Percentiles rank a stretch among this genome's conserved stretches.
Conservation (phyloP, 2,888 invertebrate species). For the Dynastes tityus region DNA sequence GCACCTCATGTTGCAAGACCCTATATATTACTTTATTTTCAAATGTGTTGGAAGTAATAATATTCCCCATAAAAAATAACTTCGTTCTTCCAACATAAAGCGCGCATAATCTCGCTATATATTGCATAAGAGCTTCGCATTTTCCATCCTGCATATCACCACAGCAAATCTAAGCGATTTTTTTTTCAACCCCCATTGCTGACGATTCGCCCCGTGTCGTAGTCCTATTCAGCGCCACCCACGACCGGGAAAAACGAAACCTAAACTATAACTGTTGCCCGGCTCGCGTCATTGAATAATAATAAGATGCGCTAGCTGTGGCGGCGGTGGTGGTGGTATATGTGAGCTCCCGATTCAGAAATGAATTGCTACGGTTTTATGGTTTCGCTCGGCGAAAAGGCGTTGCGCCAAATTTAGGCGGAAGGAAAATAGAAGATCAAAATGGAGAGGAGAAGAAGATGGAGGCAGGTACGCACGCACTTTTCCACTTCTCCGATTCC, state of each 20-base stretch:
- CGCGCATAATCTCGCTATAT: no score
- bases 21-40: no score
- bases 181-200: neutral
- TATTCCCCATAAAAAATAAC: no score
- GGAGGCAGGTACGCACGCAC: constrained; percentile 4
- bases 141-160: neutral
- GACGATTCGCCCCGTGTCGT: neutral
- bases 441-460: neutral
- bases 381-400: constrained; percentile 25
- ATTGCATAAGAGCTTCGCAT: no score
- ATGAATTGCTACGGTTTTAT: constrained; percentile 55
- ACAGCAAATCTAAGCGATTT: constrained; percentile 12
- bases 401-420: no score
- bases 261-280: constrained; percentile 61
- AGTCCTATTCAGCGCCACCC: neutral
- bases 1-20: no score
- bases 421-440: neutral
- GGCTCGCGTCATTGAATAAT: constrained; percentile 70
- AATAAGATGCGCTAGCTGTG: constrained; percentile 65
- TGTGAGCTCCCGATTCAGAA: constrained; percentile 43
- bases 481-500: constrained; percentile 40
- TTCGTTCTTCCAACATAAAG: no score
- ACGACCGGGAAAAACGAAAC: constrained; percentile 4
- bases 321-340: constrained; percentile 8
- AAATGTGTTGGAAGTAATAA: no score